Base-by-base conservation (phyloP, 2,888 invertebrate genomes). In the Protodeltote pygarga region DNA sequence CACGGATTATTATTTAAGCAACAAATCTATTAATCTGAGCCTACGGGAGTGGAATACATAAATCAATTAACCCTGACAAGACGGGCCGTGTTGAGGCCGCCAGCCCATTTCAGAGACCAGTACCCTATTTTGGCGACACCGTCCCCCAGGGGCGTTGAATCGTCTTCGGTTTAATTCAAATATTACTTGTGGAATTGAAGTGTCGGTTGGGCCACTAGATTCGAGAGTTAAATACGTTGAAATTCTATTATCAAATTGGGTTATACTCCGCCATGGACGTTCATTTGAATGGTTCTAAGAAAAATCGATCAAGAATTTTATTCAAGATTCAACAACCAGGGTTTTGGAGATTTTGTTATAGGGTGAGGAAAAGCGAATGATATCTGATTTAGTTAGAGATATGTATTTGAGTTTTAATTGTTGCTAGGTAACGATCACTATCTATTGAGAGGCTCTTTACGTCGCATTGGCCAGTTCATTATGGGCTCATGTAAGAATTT, bases 11-110 rank as follows among this genome's bases (percentile, higher is more conserved):
- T 85, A 83, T 83, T 79, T 78, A 78, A 80, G 86, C 82, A 85
- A 87, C 86, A 86, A 83, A 86, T 84, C 82, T 85, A 87, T 87
- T 87, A 86, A 80, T 79, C 78, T 73, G 68, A 68, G 76, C 74
- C 76, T 75, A 77, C 79, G 75, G 78, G 75, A 75, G 75, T 65
- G 74, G 80, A 79, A 77, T 82, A 84, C 83, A 84, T 85, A 88
- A 90, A 89, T 89, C 89, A 90, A 90, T 89, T 90, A 89, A 79
- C 73, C 71, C 68, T 75, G 75, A 89, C 89, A 88, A 84, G 86
- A 75, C 78, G 79, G 73, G 74, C 72, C 83, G 83, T 84, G 87
- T 83, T 82, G 83, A 79, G 87, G 77, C 78, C 77, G 73, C 75
- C 71, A 73, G 79, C 85, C 85, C 81, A 85, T 83, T 87, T 81